Percentiles rank a stretch among this genome's conserved stretches.
phyloP scores from a whole-genome alignment of 2,888 invertebrate species.

The Clostera curtula region DNA sequence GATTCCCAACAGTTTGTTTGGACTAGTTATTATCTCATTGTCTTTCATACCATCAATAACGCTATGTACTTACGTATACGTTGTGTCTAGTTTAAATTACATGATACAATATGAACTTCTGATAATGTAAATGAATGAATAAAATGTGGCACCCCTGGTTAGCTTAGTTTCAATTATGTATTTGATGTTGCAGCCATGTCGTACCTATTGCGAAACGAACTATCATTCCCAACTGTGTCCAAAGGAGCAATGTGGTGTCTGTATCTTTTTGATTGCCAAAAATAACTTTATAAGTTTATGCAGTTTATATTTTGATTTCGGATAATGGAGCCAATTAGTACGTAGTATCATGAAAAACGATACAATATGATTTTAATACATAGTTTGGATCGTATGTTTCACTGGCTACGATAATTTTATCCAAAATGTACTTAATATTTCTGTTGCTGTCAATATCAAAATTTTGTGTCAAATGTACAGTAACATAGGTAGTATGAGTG shows the following conservation, averaged over 20 bases:
- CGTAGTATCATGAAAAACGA: conserved; percentile 7
- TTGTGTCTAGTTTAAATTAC: too few species aligned
- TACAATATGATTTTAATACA: conserved; percentile 8
- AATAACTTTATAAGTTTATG: conserved; percentile 33
- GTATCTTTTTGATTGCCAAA: conserved; percentile 32
- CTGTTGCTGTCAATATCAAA: conserved; percentile 15
- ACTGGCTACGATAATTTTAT: conserved; percentile 20
- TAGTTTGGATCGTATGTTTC: conserved; percentile 8
- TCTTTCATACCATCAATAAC: too few species aligned
- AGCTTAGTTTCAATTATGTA: too few species aligned
- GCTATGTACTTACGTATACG: too few species aligned
- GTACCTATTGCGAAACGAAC: neutral
- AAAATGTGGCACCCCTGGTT: too few species aligned
- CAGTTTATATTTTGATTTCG: conserved; percentile 20
- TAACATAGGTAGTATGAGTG: conserved; percentile 16
- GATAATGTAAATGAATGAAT: too few species aligned
- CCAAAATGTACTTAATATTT: conserved; percentile 33
- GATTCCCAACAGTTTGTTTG: too few species aligned
- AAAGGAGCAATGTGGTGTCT: conserved; percentile 16
- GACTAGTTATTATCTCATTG: too few species aligned
- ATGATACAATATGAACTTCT: too few species aligned
- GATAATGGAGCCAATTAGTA: conserved; percentile 16
- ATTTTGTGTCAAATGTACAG: conserved; percentile 16
- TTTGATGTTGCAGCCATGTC: too few species aligned
- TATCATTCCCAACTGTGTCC: conserved; percentile 4